These are phyloP conservation scores for Alentia gelatinosa DNA, from an alignment of 2,888 invertebrate species.

Conservation along the genomic window DNA sequence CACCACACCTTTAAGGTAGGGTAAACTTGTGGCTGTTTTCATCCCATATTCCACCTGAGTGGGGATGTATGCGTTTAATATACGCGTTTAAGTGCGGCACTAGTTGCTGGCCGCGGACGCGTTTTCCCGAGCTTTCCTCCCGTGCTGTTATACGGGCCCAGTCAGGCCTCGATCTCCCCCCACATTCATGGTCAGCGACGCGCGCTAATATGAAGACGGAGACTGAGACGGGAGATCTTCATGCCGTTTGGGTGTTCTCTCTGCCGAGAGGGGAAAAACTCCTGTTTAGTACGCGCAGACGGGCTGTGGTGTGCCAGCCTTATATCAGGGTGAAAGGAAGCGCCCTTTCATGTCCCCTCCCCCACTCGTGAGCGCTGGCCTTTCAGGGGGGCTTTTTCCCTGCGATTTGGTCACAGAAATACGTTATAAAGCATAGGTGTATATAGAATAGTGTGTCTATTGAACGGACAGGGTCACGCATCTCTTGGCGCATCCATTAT, in stretches of 20 bases:
- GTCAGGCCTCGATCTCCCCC: slow-evolving; percentile 6
- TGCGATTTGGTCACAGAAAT: neutral
- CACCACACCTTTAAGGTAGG: too few relatives aligned
- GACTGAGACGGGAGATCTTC: neutral
- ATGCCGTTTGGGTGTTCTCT: neutral
- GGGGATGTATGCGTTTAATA: neutral
- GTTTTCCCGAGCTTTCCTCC: neutral
- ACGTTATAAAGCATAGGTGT: neutral
- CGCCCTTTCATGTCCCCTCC: neutral
- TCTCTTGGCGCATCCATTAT: neutral
- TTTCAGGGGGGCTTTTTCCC: neutral
- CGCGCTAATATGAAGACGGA: neutral
- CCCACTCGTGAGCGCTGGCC: neutral
- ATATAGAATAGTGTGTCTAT: neutral
- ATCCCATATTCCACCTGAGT: neutral
- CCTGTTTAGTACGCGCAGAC: neutral
- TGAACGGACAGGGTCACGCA: neutral
- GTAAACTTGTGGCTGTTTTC: too few relatives aligned
- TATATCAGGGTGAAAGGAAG: neutral
- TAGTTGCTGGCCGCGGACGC: neutral
- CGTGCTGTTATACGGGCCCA: neutral
- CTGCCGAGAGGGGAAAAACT: neutral
- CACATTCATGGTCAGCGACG: neutral
- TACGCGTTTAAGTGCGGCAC: too few relatives aligned
- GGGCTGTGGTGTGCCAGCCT: neutral